phyloP scores from a whole-genome alignment of 2,888 invertebrate genomes.

The Halocaridina rubra region DNA sequence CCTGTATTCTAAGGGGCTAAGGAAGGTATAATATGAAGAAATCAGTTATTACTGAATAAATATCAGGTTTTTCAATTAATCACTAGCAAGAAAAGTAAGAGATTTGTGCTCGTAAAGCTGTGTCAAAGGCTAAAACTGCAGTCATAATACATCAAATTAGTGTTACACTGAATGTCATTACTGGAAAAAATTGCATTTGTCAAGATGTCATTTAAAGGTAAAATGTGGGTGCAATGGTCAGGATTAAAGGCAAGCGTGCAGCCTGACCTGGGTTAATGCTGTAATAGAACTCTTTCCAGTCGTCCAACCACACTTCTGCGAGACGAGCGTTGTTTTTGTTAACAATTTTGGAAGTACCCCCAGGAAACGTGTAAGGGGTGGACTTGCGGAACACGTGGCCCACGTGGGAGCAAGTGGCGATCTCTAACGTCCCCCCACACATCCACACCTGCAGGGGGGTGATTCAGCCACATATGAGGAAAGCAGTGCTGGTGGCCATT shows the following conservation, averaged over 20 bases:
- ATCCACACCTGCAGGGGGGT: slow-evolving; percentile 85
- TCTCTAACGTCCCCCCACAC: slow-evolving; percentile 95
- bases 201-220: too few relatives aligned
- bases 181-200: too few relatives aligned
- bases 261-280: slow-evolving; percentile 92
- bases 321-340: slow-evolving; percentile 99
- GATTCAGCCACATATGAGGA: slow-evolving; percentile 32
- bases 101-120: too few relatives aligned
- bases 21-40: too few relatives aligned
- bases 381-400: slow-evolving; percentile 98
- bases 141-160: too few relatives aligned
- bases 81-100: too few relatives aligned
- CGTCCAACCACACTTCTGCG: slow-evolving; percentile 99
- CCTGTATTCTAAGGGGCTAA: too few relatives aligned
- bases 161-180: too few relatives aligned
- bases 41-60: too few relatives aligned
- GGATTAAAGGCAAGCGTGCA: slow-evolving; percentile 21
- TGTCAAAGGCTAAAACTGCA: too few relatives aligned
- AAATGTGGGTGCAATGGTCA: slow-evolving; percentile 9
- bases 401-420: slow-evolving; percentile 93
- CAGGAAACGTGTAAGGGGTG: slow-evolving; percentile 98
- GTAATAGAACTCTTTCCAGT: slow-evolving; percentile 99
- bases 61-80: too few relatives aligned
- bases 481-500: slow-evolving; percentile 17
- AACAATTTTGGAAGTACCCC: slow-evolving; percentile 95